These are phyloP conservation scores for Epinephelus cyanopodus DNA, from an alignment of 2,113 vertebrate species.

Conservation along the genomic window DNA sequence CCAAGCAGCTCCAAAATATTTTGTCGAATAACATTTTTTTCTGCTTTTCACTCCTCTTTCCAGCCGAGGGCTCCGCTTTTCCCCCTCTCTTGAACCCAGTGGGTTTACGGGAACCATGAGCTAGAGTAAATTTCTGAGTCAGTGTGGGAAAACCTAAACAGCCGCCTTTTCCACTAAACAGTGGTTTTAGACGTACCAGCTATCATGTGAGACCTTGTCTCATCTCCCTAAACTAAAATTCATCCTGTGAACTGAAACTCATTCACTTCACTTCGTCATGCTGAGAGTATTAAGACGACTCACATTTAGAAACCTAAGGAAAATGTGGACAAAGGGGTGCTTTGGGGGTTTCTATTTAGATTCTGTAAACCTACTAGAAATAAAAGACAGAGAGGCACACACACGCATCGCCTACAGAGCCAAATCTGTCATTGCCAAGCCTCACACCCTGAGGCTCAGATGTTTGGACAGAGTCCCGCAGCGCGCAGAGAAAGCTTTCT, in stretches of 20 bases:
- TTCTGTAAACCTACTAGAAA: slow-evolving; percentile 1
- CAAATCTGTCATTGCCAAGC: slow-evolving; percentile 25
- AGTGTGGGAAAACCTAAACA: slow-evolving; percentile 72
- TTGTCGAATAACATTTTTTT: slow-evolving; percentile 56
- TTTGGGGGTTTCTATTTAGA: not conserved
- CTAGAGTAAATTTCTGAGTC: slow-evolving; percentile 71
- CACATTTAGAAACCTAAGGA: not conserved
- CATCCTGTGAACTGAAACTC: not conserved
- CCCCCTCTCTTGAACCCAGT: not conserved
- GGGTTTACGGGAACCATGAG: slow-evolving; percentile 67
- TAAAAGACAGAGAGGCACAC: not conserved
- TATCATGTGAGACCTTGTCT: slow-evolving; percentile 31
- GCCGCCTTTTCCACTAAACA: slow-evolving; percentile 59
- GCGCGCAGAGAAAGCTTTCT: not conserved
- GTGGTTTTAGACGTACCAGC: slow-evolving; percentile 47
- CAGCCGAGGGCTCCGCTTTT: slow-evolving; percentile 9
- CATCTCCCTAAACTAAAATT: not conserved
- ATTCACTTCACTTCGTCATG: not conserved
- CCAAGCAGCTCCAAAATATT: slow-evolving; percentile 50
- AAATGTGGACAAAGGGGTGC: not conserved
- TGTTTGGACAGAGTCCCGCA: slow-evolving; percentile 9
- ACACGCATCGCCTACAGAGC: not conserved
- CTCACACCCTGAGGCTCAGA: slow-evolving; percentile 28
- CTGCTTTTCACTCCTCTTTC: slow-evolving; percentile 37
- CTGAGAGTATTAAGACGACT: not conserved